A percentile compares a stretch with the other conserved stretches of the same genome.
Conservation (phyloP, 2,888 invertebrate species). For the Calephelis perditalis region DNA sequence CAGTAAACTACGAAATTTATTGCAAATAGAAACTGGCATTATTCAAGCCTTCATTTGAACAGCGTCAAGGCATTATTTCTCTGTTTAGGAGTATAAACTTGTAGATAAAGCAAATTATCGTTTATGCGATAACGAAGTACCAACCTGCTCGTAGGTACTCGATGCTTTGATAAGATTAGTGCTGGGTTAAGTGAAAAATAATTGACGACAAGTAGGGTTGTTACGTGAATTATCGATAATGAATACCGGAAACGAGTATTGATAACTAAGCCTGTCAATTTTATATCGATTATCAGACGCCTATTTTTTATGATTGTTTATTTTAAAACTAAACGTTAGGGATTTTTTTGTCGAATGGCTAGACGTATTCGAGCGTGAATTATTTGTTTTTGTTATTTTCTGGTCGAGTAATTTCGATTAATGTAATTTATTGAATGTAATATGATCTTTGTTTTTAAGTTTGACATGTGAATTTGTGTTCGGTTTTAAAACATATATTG, state of each 20-base stretch:
- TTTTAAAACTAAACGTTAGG: too few species aligned
- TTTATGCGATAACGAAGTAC: constrained; percentile 2
- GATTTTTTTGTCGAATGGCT: too few species aligned
- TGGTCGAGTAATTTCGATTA: too few species aligned
- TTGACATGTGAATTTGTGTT: too few species aligned
- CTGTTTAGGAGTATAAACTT: constrained; percentile 12
- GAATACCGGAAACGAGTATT: not conserved
- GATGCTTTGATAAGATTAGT: constrained; percentile 11
- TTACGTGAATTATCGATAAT: not conserved
- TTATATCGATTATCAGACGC: not conserved
- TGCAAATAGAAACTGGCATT: constrained; percentile 5
- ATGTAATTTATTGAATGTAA: too few species aligned
- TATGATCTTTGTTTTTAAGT: too few species aligned
- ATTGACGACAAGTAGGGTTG: constrained; percentile 15
- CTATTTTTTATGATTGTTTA: too few species aligned
- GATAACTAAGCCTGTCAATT: not conserved
- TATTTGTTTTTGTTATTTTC: too few species aligned
- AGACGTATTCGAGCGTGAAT: too few species aligned
- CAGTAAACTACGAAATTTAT: not conserved
- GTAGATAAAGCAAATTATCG: constrained; percentile 12
- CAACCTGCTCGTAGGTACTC: constrained; percentile 10
- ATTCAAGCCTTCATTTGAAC: constrained; percentile 10
- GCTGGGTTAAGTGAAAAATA: constrained; percentile 30
- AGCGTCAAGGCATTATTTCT: constrained; percentile 8
- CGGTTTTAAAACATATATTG: constrained; percentile 14